Evolutionary conservation across 2,888 invertebrate genomes (phyloP), one percentile per base, ranked within the genome.

Genomic region (Drosophila colorata): DNA sequence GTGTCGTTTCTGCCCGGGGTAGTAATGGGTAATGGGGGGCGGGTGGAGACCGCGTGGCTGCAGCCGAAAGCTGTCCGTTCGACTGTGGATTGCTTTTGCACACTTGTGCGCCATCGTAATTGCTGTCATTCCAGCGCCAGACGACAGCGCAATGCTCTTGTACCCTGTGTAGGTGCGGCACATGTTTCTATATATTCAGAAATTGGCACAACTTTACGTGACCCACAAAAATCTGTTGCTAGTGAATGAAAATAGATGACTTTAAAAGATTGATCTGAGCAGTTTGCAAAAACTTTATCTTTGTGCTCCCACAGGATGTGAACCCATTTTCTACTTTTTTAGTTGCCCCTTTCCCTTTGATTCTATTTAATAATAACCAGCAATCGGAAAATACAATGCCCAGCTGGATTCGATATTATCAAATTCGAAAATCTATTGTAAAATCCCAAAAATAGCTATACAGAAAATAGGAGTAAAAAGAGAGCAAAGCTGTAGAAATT

Each of bases 111-210:
- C 20, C 49, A 31, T 61, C 53, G 78, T 80, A 83, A 80, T 81
- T 84, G 78, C 80, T 73, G 72, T 60, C 80, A 70, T 81, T 80
- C 74, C 71, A 55, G 67, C 53, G 74, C 44, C 65, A 65, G 69
- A 38, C 55, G 69, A 38, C 55, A 59, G 52, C 37, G 46, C 13
- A 16, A 8, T 46, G 14, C 28, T 49, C 7, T 40, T 11, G 14
- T 38, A 4, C 38, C 9, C 18, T 18, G 23, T 3, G 33, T 18
- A 31, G 23, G 23, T n/a, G 33, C 23, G 13, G 51, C 37, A 49
- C 14, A 49, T 49, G 23, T 14, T 25, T 20, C 46, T 16, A 46
- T 46, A 31, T 31, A 46, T 46, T 28, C 46, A n/a, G 11, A n/a
- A 23, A 23, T 43, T 43, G n/a, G 11, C 4, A 31, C 28, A 14